phyloP scores from a whole-genome alignment of 2,113 vertebrate species.

The Dromiciops gliroides region DNA sequence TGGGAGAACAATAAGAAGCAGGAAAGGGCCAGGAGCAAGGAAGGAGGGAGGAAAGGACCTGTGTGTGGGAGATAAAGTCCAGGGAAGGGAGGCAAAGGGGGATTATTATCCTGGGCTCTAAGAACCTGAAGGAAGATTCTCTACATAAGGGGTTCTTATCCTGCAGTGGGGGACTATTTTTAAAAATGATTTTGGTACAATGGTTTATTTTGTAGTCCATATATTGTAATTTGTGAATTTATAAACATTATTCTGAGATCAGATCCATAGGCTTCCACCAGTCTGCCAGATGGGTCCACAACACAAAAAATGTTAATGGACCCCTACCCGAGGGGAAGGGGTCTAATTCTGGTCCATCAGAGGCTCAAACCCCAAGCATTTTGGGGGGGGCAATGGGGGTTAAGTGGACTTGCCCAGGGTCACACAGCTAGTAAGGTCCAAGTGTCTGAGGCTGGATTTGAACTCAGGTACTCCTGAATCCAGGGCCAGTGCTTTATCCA shows the following conservation, averaged over 20 bases:
- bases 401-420: too few relatives aligned
- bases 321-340: neutral
- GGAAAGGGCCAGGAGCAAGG: neutral
- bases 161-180: neutral
- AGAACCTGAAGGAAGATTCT: neutral
- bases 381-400: too few relatives aligned
- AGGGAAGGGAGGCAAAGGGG: neutral
- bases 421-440: too few relatives aligned
- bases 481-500: too few relatives aligned
- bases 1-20: neutral
- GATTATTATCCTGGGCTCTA: neutral
- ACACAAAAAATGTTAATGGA: neutral
- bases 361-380: neutral
- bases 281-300: neutral
- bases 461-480: too few relatives aligned
- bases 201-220: neutral
- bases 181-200: neutral
- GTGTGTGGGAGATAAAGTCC: neutral
- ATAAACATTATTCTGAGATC: neutral
- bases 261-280: neutral
- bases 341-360: neutral
- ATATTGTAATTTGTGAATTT: neutral
- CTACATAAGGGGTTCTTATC: neutral
- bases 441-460: too few relatives aligned
- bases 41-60: neutral